Evolutionary conservation across 2,113 vertebrate genomes (phyloP).

Genomic region (Rhinogobius similis): DNA sequence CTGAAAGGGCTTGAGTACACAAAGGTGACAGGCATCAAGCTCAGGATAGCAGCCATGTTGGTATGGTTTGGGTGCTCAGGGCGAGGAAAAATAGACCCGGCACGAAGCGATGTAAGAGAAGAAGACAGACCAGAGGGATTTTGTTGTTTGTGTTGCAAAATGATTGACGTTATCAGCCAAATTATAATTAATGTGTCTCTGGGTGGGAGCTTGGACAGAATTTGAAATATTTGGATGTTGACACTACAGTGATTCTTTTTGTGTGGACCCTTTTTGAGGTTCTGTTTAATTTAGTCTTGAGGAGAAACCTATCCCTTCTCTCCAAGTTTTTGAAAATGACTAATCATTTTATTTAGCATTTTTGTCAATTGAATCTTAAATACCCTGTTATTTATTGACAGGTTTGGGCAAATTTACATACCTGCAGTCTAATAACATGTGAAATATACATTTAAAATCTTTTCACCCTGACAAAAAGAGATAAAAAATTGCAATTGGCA

Average conservation of each 20-base stretch:
- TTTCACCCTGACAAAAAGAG: no score
- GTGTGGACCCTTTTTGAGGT: neutral
- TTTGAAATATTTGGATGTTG: conserved; percentile 20
- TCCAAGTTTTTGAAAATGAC: no score
- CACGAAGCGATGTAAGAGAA: conserved; percentile 25
- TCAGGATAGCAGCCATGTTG: conserved; percentile 49
- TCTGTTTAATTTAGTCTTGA: conserved; percentile 15
- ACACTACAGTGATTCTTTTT: conserved; percentile 32
- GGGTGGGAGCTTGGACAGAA: conserved; percentile 11
- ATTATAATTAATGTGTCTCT: conserved; percentile 44
- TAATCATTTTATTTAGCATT: no score
- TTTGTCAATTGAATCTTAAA: no score
- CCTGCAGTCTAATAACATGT: no score
- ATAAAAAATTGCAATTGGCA: no score
- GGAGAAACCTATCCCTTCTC: no score
- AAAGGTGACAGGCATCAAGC: conserved; percentile 71
- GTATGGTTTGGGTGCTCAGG: conserved; percentile 46
- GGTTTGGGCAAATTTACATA: no score
- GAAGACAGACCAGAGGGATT: conserved; percentile 8
- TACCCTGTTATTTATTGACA: no score
- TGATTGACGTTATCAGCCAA: conserved; percentile 40
- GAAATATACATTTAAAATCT: no score
- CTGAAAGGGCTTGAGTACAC: conserved; percentile 64
- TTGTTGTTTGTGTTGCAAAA: conserved; percentile 18
- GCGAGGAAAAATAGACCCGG: conserved; percentile 35